These are phyloP conservation scores for Grapholita molesta DNA, from an alignment of 1,140 invertebrate genomes.

Conservation along the genomic window DNA sequence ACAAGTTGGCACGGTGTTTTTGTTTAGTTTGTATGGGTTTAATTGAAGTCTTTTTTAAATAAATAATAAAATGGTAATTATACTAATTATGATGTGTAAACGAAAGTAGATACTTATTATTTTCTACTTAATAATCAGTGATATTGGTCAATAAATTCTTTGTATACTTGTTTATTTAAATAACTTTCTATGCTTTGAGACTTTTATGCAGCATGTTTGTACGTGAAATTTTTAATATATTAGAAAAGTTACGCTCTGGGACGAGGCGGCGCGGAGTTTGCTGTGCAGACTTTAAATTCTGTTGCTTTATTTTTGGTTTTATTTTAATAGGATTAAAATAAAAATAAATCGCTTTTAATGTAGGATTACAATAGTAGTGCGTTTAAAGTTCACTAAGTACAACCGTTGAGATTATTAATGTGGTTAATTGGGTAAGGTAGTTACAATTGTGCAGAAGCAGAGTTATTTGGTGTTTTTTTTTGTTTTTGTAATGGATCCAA, in stretches of 20 bases:
- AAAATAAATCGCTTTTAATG: conserved; percentile 36
- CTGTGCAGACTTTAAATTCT: conserved; percentile 43
- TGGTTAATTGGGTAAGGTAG: conserved; percentile 30
- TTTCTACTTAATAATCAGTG: neutral
- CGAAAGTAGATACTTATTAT: neutral
- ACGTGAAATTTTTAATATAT: conserved; percentile 54
- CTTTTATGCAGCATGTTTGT: conserved; percentile 46
- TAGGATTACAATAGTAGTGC: conserved; percentile 36
- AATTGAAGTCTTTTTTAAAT: no score
- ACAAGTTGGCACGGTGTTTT: no score
- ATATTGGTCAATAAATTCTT: conserved; percentile 30
- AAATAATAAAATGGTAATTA: no score
- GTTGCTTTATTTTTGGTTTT: conserved; percentile 39
- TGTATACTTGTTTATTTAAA: conserved; percentile 26
- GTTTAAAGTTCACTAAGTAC: conserved; percentile 34
- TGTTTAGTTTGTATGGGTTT: no score
- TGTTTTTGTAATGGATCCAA: no score
- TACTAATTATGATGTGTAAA: no score
- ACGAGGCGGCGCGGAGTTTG: conserved; percentile 20
- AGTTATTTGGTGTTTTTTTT: no score
- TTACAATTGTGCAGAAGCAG: neutral
- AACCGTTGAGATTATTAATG: conserved; percentile 38
- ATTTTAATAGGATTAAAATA: conserved; percentile 44
- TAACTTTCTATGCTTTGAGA: conserved; percentile 36
- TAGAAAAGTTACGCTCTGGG: conserved; percentile 42